Percentiles rank a stretch among this genome's conserved stretches.
Evolutionary conservation across 1,140 invertebrate species (phyloP).

Genomic region (Hyphantria cunea): DNA sequence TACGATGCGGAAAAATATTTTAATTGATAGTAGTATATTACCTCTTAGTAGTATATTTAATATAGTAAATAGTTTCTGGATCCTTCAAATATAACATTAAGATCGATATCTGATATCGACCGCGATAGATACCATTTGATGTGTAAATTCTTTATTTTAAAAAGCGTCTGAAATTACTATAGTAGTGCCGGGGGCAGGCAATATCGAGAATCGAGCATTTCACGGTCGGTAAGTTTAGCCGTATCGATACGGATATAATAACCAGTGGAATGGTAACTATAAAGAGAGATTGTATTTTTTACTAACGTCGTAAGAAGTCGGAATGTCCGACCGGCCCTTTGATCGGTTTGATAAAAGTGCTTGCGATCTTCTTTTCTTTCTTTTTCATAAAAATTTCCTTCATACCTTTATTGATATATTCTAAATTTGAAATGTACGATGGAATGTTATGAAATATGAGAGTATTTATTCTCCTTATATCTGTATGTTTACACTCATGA

Average conservation of each 20-base stretch:
- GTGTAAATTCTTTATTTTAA: constrained; percentile 31
- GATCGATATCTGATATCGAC: constrained; percentile 7
- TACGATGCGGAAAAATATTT: too few relatives aligned
- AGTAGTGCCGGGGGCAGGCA: constrained; percentile 49
- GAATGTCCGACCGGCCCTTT: constrained; percentile 77
- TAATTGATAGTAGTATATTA: too few relatives aligned
- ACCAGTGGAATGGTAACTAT: constrained; percentile 80
- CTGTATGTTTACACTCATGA: constrained; percentile 6
- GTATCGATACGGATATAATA: constrained; percentile 79
- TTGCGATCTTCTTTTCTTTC: constrained; percentile 66
- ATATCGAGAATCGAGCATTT: constrained; percentile 69
- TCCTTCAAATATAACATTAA: constrained; percentile 3
- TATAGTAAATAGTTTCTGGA: too few relatives aligned
- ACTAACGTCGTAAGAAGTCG: constrained; percentile 79
- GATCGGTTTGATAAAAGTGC: constrained; percentile 78
- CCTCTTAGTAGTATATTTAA: too few relatives aligned
- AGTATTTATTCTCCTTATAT: background rate
- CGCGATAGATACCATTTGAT: constrained; percentile 12
- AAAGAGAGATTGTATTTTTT: constrained; percentile 81
- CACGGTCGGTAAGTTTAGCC: constrained; percentile 74
- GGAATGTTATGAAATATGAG: constrained; percentile 48
- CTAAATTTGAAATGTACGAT: constrained; percentile 40
- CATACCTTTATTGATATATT: constrained; percentile 58
- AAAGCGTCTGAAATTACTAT: constrained; percentile 51
- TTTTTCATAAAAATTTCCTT: constrained; percentile 61